Evolutionary conservation across 2,113 vertebrate species (phyloP).

Genomic region (Archocentrus centrarchus): DNA sequence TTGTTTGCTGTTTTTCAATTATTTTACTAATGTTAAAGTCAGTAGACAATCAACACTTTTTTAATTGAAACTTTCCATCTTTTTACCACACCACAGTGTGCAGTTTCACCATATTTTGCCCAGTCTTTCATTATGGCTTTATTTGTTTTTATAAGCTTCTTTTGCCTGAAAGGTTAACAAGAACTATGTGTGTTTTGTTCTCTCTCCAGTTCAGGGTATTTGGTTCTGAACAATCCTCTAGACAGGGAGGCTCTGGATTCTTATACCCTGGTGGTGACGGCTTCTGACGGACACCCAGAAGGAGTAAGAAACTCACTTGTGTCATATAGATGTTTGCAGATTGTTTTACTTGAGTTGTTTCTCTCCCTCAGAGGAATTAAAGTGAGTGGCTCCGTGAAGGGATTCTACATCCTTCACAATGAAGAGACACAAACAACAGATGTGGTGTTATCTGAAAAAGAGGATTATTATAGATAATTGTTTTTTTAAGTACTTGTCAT

Average conservation of each 20-base stretch:
- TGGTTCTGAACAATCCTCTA: constrained; percentile 89
- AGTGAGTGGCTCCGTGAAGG: background rate
- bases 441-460: constrained; percentile 19
- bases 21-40: background rate
- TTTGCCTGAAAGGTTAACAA: background rate
- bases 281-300: constrained; percentile 89
- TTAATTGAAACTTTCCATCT: background rate
- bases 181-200: constrained; percentile 26
- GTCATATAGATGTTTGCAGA: constrained; percentile 19
- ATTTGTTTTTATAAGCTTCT: background rate
- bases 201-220: constrained; percentile 86
- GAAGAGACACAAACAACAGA: constrained; percentile 38
- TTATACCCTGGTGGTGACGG: constrained; percentile 93
- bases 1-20: background rate
- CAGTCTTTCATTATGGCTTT: background rate
- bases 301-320: constrained; percentile 86
- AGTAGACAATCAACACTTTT: background rate
- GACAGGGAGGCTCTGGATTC: constrained; percentile 93
- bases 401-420: constrained; percentile 10
- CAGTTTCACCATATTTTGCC: background rate
- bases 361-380: constrained; percentile 17
- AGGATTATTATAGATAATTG: background rate
- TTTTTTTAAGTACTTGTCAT: background rate
- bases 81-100: background rate
- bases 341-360: constrained; percentile 29